Conservation (phyloP, 2,888 invertebrate genomes). For the Idaea dimidiata region DNA sequence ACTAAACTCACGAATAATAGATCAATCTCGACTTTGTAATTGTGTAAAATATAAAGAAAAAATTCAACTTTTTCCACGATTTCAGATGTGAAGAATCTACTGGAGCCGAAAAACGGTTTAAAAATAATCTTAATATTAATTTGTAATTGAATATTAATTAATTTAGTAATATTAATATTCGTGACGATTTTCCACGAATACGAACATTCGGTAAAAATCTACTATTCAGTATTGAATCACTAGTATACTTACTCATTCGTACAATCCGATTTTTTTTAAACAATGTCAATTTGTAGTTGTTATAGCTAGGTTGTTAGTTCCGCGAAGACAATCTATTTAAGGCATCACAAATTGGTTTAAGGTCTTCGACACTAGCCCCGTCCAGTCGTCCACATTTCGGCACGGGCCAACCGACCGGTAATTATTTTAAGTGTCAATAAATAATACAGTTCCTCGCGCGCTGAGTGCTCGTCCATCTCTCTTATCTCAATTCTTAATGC, state of each 20-base stretch:
- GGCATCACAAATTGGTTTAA: conserved; percentile 34
- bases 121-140: too few species aligned
- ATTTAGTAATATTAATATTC: too few species aligned
- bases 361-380: conserved; percentile 52
- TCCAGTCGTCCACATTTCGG: conserved; percentile 46
- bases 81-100: too few species aligned
- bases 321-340: conserved; percentile 26
- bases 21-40: too few species aligned
- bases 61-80: too few species aligned
- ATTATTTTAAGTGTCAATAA: conserved; percentile 81
- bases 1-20: too few species aligned
- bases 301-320: conserved; percentile 15
- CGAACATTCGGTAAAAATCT: too few species aligned
- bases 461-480: conserved; percentile 79
- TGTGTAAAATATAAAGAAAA: too few species aligned
- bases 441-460: conserved; percentile 75
- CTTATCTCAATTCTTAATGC: conserved; percentile 80
- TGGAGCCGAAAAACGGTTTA: too few species aligned
- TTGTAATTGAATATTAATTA: too few species aligned
- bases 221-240: too few species aligned
- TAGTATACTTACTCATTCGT: neutral
- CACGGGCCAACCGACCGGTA: conserved; percentile 75
- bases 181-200: too few species aligned
- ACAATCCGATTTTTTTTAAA: conserved; percentile 18
- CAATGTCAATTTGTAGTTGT: conserved; percentile 22